Conservation (phyloP, 2,888 invertebrate genomes). For the Heliothis peltigera region DNA sequence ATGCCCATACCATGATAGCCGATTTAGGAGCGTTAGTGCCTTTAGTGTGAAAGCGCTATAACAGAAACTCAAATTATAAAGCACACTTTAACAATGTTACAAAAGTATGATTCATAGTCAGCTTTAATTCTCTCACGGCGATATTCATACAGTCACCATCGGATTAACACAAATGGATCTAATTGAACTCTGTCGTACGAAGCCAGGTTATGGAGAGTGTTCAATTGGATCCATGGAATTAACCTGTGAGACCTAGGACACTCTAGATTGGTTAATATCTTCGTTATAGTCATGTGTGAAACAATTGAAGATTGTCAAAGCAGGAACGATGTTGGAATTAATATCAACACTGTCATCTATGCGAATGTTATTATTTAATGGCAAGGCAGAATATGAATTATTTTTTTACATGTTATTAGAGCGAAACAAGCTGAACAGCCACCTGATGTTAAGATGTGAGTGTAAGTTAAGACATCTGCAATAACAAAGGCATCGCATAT, state of each 20-base stretch:
- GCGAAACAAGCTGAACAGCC: background rate
- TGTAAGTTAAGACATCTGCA: background rate
- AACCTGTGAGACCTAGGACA: slow-evolving; percentile 38
- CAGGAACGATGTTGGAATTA: background rate
- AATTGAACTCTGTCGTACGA: slow-evolving; percentile 42
- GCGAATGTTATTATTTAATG: no score
- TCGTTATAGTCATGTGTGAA: slow-evolving; percentile 1
- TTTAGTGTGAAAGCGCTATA: no score
- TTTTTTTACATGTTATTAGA: no score
- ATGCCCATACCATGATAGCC: no score
- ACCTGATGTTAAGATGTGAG: background rate
- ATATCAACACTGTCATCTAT: background rate
- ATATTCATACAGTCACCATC: slow-evolving; percentile 15
- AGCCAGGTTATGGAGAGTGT: slow-evolving; percentile 26
- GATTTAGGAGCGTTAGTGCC: no score
- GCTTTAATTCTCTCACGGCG: slow-evolving; percentile 18
- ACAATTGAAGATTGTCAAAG: background rate
- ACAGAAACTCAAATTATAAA: no score
- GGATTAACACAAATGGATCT: slow-evolving; percentile 41
- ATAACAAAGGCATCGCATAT: background rate
- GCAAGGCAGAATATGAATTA: no score
- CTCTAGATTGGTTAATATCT: slow-evolving; percentile 7
- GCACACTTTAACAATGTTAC: no score
- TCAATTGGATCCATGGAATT: slow-evolving; percentile 42
- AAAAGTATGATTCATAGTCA: slow-evolving; percentile 17